Conservation (phyloP, 2,113 vertebrate species). For the Colius striatus region DNA sequence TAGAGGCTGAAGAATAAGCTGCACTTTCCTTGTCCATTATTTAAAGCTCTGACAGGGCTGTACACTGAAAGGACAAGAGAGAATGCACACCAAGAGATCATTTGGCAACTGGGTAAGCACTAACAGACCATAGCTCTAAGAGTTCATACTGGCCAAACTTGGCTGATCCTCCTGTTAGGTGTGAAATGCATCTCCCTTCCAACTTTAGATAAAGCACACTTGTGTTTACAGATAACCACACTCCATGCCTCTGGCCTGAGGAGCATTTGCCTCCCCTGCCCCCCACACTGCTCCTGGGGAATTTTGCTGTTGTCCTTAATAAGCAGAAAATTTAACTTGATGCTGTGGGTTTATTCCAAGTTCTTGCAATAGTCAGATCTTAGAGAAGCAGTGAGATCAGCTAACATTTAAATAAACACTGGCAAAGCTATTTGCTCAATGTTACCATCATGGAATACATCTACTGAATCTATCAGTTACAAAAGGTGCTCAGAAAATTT, state of each 20-base stretch:
- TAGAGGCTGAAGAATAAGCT: background rate
- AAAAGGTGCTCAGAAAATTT: background rate
- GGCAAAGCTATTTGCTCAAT: background rate
- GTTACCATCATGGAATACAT: background rate
- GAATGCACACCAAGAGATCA: background rate
- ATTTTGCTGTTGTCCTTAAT: background rate
- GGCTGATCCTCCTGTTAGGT: background rate
- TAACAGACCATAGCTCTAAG: background rate
- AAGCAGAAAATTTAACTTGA: background rate
- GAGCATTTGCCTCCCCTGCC: fast-evolving
- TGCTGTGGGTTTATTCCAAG: background rate
- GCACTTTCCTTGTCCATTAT: background rate
- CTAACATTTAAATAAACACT: background rate
- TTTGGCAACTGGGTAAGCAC: background rate
- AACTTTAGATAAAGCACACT: background rate
- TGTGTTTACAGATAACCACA: background rate
- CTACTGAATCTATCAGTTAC: background rate
- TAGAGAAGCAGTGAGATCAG: background rate
- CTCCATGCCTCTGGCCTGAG: background rate
- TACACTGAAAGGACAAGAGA: background rate
- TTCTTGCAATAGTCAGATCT: background rate
- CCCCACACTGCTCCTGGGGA: fast-evolving
- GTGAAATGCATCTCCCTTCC: background rate
- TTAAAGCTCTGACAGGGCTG: background rate
- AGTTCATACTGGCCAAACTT: background rate